A percentile compares a stretch with the other conserved stretches of the same genome.
These are phyloP conservation scores for Hydropsyche betteni DNA, from an alignment of 2,888 invertebrate species.

Conservation along the genomic window DNA sequence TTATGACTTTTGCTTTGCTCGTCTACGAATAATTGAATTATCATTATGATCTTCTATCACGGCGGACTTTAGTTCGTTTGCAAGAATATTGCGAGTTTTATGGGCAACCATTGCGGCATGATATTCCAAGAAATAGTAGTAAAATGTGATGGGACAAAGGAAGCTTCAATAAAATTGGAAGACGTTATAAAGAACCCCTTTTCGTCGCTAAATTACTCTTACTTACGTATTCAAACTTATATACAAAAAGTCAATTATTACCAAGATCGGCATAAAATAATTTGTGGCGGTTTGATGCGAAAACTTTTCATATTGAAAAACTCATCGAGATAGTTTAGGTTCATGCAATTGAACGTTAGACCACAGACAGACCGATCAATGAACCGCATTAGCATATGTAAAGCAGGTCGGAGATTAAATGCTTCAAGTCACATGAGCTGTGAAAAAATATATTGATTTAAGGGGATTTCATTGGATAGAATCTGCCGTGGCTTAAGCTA, in stretches of 20 bases:
- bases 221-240: slow-evolving; percentile 14
- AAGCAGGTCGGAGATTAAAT: slow-evolving; percentile 24
- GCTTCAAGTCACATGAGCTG: background rate
- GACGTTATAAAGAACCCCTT: slow-evolving; percentile 13
- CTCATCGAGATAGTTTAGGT: background rate
- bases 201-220: background rate
- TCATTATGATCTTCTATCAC: slow-evolving; percentile 19
- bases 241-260: slow-evolving; percentile 23
- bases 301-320: no score
- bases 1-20: slow-evolving; percentile 12
- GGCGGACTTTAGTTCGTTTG: slow-evolving; percentile 14
- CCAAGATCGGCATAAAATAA: no score
- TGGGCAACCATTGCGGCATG: slow-evolving; percentile 20
- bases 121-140: slow-evolving; percentile 25
- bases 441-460: slow-evolving; percentile 21
- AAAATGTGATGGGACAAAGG: slow-evolving; percentile 24
- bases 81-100: slow-evolving; percentile 27
- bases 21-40: slow-evolving; percentile 21
- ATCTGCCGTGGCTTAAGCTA: background rate
- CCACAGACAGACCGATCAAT: slow-evolving; percentile 3
- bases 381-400: slow-evolving; percentile 26
- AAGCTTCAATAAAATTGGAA: slow-evolving; percentile 23
- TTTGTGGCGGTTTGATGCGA: no score
- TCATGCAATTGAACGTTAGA: slow-evolving; percentile 1
- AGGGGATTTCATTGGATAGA: background rate